A percentile compares a stretch with the other conserved stretches of the same genome.
phyloP scores from a whole-genome alignment of 2,113 vertebrate species.

The Gorsachius goisagi region DNA sequence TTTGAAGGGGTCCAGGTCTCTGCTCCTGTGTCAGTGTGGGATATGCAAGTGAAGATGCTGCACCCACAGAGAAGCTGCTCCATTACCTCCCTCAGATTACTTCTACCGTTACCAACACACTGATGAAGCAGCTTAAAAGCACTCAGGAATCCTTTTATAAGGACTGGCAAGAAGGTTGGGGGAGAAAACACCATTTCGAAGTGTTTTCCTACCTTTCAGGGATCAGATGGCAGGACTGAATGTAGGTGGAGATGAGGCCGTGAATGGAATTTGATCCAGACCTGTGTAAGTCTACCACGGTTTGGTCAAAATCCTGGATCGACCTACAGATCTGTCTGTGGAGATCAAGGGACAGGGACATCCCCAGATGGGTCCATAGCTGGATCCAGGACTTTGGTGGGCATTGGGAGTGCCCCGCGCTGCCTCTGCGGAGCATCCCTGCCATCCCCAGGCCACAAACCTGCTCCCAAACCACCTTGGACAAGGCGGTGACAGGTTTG shows the following conservation, averaged over 20 bases:
- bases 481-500: fast-evolving
- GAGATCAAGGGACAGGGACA: not conserved
- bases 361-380: fast-evolving
- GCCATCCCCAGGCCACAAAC: not conserved
- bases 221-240: fast-evolving
- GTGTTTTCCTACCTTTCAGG: not conserved
- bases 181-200: not conserved
- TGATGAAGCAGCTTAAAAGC: not conserved
- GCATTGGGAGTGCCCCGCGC: fast-evolving
- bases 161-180: not conserved
- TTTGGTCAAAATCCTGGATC: not conserved
- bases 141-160: fast-evolving
- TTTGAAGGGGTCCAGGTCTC: not conserved
- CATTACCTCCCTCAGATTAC: not conserved
- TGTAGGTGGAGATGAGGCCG: fast-evolving
- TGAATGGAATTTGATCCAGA: not conserved
- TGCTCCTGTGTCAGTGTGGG: not conserved
- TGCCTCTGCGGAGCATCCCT: not conserved
- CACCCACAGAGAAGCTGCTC: not conserved
- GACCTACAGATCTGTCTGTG: not conserved
- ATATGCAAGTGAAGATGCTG: fast-evolving
- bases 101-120: not conserved
- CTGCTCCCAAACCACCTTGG: not conserved
- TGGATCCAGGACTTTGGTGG: not conserved
- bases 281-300: not conserved